Conservation (phyloP, 2,113 vertebrate genomes). For the Motacilla tschutschensis region DNA sequence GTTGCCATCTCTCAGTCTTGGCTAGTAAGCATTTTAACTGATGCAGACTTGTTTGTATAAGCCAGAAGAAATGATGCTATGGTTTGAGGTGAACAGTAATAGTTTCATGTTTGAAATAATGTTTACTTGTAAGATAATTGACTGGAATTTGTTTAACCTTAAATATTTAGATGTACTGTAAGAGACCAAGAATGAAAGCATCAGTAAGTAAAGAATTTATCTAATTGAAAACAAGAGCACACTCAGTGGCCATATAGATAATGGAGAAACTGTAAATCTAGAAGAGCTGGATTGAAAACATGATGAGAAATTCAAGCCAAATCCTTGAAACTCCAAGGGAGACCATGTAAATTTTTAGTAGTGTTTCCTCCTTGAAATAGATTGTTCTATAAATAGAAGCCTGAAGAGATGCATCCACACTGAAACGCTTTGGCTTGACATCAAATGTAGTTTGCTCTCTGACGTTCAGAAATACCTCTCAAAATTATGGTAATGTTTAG, state of each 20-base stretch:
- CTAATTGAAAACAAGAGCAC: neutral
- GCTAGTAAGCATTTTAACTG: neutral
- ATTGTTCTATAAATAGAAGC: neutral
- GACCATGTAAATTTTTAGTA: neutral
- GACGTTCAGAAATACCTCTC: neutral
- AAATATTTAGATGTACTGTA: neutral
- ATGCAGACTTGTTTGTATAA: neutral
- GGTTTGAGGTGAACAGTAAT: neutral
- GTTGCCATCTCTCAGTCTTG: neutral
- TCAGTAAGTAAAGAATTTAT: neutral
- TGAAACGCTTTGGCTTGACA: conserved; percentile 8
- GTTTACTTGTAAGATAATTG: neutral
- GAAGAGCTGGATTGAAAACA: neutral
- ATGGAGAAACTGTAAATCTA: neutral
- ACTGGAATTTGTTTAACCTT: neutral
- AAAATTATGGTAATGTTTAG: neutral
- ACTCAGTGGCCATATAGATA: neutral
- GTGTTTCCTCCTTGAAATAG: neutral
- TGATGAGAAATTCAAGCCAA: neutral
- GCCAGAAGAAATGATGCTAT: neutral
- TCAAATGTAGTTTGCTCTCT: conserved; percentile 31
- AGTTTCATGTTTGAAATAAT: neutral
- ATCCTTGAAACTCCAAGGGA: conserved; percentile 5
- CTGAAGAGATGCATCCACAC: neutral
- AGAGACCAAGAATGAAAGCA: neutral